phyloP scores from a whole-genome alignment of 2,888 invertebrate species.

The Lasioglossum lativentre region DNA sequence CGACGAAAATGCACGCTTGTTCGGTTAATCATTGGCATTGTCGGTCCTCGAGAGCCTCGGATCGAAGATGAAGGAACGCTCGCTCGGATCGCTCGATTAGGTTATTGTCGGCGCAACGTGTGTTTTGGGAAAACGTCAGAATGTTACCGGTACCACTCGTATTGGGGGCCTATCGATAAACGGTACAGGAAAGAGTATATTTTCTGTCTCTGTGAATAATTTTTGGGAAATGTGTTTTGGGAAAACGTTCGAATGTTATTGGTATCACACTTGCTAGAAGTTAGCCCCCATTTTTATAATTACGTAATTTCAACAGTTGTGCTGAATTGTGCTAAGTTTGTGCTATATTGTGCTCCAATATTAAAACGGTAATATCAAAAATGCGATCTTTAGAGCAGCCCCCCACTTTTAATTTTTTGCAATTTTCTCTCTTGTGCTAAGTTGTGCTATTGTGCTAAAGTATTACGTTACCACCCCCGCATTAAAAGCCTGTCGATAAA shows the following conservation, averaged over 20 bases:
- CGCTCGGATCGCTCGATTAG: slow-evolving; percentile 33
- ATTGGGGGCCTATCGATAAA: not conserved
- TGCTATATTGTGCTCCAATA: too few relatives aligned
- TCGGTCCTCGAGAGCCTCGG: slow-evolving; percentile 55
- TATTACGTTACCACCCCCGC: too few relatives aligned
- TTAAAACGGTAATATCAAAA: too few relatives aligned
- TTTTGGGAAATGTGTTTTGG: slow-evolving; percentile 24
- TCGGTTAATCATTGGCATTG: slow-evolving; percentile 64
- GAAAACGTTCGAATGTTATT: not conserved
- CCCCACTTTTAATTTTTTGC: too few relatives aligned
- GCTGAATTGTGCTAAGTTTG: too few relatives aligned
- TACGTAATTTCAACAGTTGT: too few relatives aligned
- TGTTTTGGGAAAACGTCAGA: slow-evolving; percentile 16
- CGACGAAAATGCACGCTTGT: slow-evolving; percentile 37
- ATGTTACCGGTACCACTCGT: not conserved
- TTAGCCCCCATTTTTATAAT: too few relatives aligned
- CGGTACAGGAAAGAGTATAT: not conserved
- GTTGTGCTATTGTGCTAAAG: too few relatives aligned
- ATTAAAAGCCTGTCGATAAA: not conserved
- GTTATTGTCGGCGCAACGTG: slow-evolving; percentile 11
- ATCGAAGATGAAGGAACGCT: slow-evolving; percentile 29
- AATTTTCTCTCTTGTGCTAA: too few relatives aligned
- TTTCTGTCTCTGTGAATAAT: not conserved
- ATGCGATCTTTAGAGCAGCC: too few relatives aligned
- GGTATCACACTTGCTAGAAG: too few relatives aligned